phyloP scores from a whole-genome alignment of 2,888 invertebrate genomes.

The Seladonia tumulorum region DNA sequence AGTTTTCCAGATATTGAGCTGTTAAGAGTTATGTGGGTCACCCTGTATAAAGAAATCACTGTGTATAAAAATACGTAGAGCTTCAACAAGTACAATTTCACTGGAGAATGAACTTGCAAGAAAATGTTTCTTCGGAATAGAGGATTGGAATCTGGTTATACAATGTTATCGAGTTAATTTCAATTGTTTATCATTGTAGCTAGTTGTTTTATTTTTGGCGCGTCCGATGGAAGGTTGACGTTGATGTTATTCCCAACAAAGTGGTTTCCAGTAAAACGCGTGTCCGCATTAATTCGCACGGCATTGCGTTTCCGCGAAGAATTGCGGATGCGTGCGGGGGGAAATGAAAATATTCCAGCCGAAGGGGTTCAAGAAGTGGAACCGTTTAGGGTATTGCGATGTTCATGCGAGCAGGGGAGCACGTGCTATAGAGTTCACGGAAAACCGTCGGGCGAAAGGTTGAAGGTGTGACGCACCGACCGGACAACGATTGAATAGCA shows the following conservation, averaged over 20 bases:
- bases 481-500: conserved; percentile 13
- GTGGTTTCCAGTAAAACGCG: neutral
- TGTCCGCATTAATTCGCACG: neutral
- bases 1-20: too few relatives aligned
- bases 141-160: too few relatives aligned
- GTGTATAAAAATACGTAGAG: too few relatives aligned
- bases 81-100: too few relatives aligned
- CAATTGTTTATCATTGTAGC: too few relatives aligned
- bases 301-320: neutral
- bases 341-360: neutral
- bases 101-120: too few relatives aligned
- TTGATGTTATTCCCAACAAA: neutral
- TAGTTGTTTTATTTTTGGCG: neutral
- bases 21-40: too few relatives aligned
- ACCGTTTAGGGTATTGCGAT: conserved; percentile 1
- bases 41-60: too few relatives aligned
- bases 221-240: neutral
- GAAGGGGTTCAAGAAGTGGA: neutral
- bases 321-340: neutral
- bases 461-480: conserved; percentile 50
- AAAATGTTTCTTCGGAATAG: too few relatives aligned
- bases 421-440: conserved; percentile 39
- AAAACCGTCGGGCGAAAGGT: conserved; percentile 21
- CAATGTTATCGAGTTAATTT: too few relatives aligned
- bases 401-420: neutral